A percentile compares a stretch with the other conserved stretches of the same genome.
phyloP scores from a whole-genome alignment of 2,113 vertebrate species.

The Symphodus melops region DNA sequence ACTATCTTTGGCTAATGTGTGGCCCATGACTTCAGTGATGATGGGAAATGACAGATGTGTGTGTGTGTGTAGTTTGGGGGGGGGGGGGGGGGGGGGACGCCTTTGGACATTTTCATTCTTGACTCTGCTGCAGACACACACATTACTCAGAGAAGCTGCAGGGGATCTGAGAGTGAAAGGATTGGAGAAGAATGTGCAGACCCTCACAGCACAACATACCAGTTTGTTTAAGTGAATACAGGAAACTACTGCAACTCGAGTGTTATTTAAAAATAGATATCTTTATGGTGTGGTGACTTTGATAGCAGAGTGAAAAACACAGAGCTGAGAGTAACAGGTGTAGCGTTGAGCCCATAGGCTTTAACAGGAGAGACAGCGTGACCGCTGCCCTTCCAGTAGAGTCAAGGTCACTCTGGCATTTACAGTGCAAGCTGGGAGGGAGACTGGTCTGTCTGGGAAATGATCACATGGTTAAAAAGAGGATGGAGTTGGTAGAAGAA shows the following conservation, averaged over 20 bases:
- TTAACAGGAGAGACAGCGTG: conserved; percentile 18
- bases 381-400: conserved; percentile 26
- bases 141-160: neutral
- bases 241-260: neutral
- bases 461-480: neutral
- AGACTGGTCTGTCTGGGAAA: neutral
- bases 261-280: neutral
- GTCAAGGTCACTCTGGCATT: conserved; percentile 30
- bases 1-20: neutral
- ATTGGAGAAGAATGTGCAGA: neutral
- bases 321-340: conserved; percentile 35
- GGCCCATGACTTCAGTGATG: neutral
- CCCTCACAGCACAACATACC: neutral
- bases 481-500: conserved; percentile 18
- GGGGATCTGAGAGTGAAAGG: neutral
- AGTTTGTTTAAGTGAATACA: neutral
- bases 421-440: neutral
- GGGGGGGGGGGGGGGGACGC: neutral
- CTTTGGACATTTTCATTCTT: conserved; percentile 8
- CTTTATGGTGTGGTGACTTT: neutral
- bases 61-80: too few relatives aligned
- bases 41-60: conserved; percentile 5
- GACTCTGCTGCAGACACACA: neutral
- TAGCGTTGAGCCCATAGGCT: conserved; percentile 30
- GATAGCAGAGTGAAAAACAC: neutral